These are phyloP conservation scores for Drosophila falleni DNA, from an alignment of 2,888 invertebrate genomes.

Conservation along the genomic window DNA sequence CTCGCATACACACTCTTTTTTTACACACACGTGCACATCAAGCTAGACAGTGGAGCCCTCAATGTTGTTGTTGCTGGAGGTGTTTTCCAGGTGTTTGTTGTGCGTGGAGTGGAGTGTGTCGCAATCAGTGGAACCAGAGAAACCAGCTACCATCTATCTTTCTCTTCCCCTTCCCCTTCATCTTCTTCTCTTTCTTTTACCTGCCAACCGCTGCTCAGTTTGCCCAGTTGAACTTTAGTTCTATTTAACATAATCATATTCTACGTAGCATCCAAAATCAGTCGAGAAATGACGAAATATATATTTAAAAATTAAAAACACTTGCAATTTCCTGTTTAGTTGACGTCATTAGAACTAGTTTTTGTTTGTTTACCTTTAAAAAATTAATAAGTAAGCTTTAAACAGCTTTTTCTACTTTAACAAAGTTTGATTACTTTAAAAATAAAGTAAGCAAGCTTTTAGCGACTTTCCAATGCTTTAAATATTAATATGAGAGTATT, in stretches of 20 bases:
- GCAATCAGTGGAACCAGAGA: constrained; percentile 11
- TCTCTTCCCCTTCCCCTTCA: background rate
- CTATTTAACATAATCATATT: constrained; percentile 14
- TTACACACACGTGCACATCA: constrained; percentile 12
- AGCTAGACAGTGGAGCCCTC: constrained; percentile 26
- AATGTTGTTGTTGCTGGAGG: constrained; percentile 29
- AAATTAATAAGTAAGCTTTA: background rate
- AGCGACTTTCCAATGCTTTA: too few relatives aligned
- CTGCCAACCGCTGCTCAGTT: background rate
- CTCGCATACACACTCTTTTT: constrained; percentile 16
- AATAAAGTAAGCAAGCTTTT: too few relatives aligned
- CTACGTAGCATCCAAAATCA: background rate
- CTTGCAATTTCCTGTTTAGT: constrained; percentile 13
- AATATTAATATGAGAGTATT: too few relatives aligned
- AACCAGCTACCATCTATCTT: constrained; percentile 8
- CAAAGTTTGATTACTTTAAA: too few relatives aligned
- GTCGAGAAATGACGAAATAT: background rate
- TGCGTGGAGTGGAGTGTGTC: constrained; percentile 13
- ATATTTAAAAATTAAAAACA: background rate
- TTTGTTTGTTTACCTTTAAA: background rate
- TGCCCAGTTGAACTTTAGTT: constrained; percentile 9
- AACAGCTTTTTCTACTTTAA: background rate
- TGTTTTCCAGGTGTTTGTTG: constrained; percentile 50
- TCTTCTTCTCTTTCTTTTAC: background rate
- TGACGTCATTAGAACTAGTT: constrained; percentile 1